These are phyloP conservation scores for Dromas ardeola DNA, from an alignment of 2,113 vertebrate species.

Conservation along the genomic window DNA sequence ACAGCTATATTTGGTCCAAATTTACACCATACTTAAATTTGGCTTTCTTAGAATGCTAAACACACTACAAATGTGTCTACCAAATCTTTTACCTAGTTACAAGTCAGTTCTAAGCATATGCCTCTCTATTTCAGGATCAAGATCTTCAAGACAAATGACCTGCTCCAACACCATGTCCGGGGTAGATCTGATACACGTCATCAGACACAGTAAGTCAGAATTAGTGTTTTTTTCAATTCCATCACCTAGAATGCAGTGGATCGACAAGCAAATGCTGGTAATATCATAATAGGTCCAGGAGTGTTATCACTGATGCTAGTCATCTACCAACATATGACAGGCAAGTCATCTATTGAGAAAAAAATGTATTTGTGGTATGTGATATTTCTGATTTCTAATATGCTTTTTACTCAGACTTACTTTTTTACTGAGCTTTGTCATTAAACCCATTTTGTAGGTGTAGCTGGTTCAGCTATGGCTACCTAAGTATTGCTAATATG, in stretches of 20 bases:
- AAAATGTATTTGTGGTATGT: background rate
- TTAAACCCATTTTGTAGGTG: background rate
- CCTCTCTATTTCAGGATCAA: background rate
- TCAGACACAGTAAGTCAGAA: background rate
- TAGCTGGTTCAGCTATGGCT: background rate
- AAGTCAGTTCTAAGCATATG: background rate
- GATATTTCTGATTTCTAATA: background rate
- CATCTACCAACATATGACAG: background rate
- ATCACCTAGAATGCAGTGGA: background rate
- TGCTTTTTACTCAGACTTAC: background rate
- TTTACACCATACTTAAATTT: background rate
- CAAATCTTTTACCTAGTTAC: background rate
- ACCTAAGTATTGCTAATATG: background rate
- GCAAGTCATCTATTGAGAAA: background rate
- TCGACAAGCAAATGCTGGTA: background rate
- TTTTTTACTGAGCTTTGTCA: background rate
- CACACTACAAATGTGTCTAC: background rate
- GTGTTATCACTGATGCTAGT: background rate
- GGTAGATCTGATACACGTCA: background rate
- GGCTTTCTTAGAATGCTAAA: background rate
- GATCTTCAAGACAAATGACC: background rate
- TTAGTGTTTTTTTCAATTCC: background rate
- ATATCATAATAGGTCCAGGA: background rate
- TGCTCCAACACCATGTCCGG: background rate
- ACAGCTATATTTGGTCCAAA: background rate